Evolutionary conservation across 2,888 invertebrate species (phyloP), one percentile per base, ranked within the genome.

Genomic region (Scaeva pyrastri): DNA sequence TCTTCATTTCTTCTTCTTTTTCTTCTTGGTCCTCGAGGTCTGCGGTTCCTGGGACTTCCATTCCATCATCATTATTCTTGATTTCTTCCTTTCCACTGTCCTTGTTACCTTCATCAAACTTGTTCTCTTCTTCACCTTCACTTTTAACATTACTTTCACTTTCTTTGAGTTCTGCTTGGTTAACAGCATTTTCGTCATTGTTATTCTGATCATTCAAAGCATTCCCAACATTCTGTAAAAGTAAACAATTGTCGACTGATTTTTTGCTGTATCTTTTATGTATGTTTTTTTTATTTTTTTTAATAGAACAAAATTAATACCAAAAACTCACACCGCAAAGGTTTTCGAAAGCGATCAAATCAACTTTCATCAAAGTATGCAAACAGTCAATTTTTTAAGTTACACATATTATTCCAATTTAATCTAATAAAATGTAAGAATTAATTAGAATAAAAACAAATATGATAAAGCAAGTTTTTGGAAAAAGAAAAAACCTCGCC

Each of bases 231-330:
- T 91, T 92, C 92, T 92, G 92, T 90, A 92, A 92, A 92, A 92
- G 92, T 91, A 92, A 92, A 92, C 91, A 92, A 92, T 92, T 92
- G 92, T 91, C 92, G 92, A 92, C 92, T 92, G 91, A 92, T 92
- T 91, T 90, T 89, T 90, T 90, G 60, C 60, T 90, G 90, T 89
- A 88, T 89, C 68, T 78, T 83, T 88, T 77, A 82, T 48, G 50
- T 75, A 21, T 79, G 58, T 62, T 64, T 58, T 71, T 82, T 77
- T 70, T 68, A 31, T 64, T 64, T 76, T 78, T 72, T 70, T 55
- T 62, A 21, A 55, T 16, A 74, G 66, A 45, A 23, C 55, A 79
- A 64, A 76, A 71, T 52, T 14, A 62, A 12, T 66, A 66, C n/a
- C 64, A 83, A 87, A 88, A 77, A 83, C 71, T 82, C 73, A 83